Evolutionary conservation across 2,797 vertebrate genomes (phyloP).

Genomic region (Botia almorhae): DNA sequence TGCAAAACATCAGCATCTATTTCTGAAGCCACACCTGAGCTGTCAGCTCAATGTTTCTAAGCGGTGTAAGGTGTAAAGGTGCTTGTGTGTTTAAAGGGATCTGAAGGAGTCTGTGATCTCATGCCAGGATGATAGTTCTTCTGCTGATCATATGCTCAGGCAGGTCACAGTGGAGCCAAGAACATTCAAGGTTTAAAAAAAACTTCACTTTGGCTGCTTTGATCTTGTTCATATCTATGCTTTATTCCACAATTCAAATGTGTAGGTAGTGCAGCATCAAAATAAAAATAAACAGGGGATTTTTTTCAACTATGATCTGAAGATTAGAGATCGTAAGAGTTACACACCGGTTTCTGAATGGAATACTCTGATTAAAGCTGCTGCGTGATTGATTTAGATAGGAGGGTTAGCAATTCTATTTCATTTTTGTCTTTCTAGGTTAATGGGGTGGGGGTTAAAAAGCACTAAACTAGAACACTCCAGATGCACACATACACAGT

Average conservation of each 20-base stretch:
- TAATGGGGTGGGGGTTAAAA: conserved; percentile 18
- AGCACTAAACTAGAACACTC: conserved; percentile 15
- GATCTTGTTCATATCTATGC: conserved; percentile 14
- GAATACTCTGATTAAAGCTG: conserved; percentile 7
- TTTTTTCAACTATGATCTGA: conserved; percentile 38
- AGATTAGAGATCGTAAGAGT: conserved; percentile 11
- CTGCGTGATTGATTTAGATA: neutral
- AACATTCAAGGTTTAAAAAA: neutral
- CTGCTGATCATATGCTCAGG: neutral
- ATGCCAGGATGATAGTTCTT: neutral
- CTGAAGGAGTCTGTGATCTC: neutral
- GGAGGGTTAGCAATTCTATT: conserved; percentile 7
- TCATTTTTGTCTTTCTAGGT: conserved; percentile 6
- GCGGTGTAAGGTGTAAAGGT: neutral
- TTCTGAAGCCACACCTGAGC: neutral
- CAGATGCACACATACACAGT: neutral
- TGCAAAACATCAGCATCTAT: neutral
- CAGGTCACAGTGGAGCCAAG: conserved; percentile 3
- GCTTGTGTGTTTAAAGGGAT: neutral
- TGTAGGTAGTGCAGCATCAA: neutral
- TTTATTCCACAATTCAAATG: conserved; percentile 10
- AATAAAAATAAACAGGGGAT: conserved; percentile 7
- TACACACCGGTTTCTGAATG: conserved; percentile 12
- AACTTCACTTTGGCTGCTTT: neutral
- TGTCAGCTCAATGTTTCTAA: neutral